These are phyloP conservation scores for Chromis chromis DNA, from an alignment of 2,797 vertebrate genomes.

Conservation along the genomic window DNA sequence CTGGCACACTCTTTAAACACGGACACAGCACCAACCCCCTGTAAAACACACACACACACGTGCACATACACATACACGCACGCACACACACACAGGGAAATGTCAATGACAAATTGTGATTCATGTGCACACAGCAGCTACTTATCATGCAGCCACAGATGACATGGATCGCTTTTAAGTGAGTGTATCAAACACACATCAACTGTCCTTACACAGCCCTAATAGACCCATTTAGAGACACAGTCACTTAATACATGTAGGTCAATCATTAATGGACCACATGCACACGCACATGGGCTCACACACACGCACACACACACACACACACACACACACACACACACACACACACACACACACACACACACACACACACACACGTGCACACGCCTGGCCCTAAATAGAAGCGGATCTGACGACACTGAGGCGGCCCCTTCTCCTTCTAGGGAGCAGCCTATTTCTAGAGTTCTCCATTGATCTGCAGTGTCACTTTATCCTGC, in stretches of 20 bases:
- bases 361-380: slow-evolving; percentile 22
- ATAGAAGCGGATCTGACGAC: slow-evolving; percentile 78
- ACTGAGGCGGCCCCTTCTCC: slow-evolving; percentile 74
- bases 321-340: slow-evolving; percentile 24
- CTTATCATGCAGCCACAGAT: slow-evolving; percentile 40
- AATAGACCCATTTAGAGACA: slow-evolving; percentile 69
- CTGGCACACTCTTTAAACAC: slow-evolving; percentile 92
- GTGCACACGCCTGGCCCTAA: slow-evolving; percentile 47
- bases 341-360: slow-evolving; percentile 15
- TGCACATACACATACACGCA: slow-evolving; percentile 41
- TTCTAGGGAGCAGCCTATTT: slow-evolving; percentile 83
- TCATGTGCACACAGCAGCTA: slow-evolving; percentile 34
- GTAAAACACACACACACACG: slow-evolving; percentile 51
- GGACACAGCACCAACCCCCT: slow-evolving; percentile 93
- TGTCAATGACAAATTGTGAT: slow-evolving; percentile 49
- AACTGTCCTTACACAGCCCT: slow-evolving; percentile 59
- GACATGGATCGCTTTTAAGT: slow-evolving; percentile 34
- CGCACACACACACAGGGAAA: slow-evolving; percentile 42
- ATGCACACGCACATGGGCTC: slow-evolving; percentile 29
- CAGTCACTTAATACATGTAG: slow-evolving; percentile 78
- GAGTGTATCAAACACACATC: slow-evolving; percentile 62
- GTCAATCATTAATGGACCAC: slow-evolving; percentile 77
- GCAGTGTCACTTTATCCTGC: slow-evolving; percentile 71
- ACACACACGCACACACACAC: slow-evolving; percentile 28
- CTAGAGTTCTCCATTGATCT: slow-evolving; percentile 79